Conservation (phyloP, 2,113 vertebrate genomes). For the Hippotragus niger region DNA sequence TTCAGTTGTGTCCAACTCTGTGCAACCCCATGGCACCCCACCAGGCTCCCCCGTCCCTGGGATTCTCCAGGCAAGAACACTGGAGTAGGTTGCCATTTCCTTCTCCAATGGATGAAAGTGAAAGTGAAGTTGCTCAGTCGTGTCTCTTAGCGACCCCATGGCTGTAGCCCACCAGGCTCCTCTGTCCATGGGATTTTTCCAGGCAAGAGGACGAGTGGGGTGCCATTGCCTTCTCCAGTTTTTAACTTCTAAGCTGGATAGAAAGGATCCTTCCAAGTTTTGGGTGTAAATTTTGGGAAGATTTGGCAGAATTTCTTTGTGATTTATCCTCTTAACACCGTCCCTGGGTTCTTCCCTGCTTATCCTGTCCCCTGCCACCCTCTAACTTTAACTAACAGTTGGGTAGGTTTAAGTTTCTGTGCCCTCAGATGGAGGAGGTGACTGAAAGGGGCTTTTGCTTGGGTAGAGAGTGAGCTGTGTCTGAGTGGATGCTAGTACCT, state of each 20-base stretch:
- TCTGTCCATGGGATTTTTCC: too few relatives aligned
- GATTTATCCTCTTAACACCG: background rate
- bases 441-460: background rate
- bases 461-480: background rate
- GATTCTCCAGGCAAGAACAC: too few relatives aligned
- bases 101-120: too few relatives aligned
- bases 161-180: too few relatives aligned
- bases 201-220: too few relatives aligned
- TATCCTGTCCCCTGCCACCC: background rate
- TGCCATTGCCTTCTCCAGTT: background rate
- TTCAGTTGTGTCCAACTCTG: too few relatives aligned
- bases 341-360: background rate
- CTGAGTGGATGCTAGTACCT: slow-evolving; percentile 47
- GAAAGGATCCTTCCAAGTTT: background rate
- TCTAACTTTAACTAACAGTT: background rate
- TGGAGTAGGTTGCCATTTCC: too few relatives aligned
- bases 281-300: background rate
- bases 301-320: background rate
- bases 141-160: too few relatives aligned
- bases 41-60: too few relatives aligned
- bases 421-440: background rate
- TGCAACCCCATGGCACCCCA: too few relatives aligned
- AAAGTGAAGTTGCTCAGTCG: too few relatives aligned
- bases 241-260: background rate
- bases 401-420: background rate